A percentile compares a stretch with the other conserved stretches of the same genome.
phyloP scores from a whole-genome alignment of 2,797 vertebrate genomes.

The Coranthus polyacanthus region DNA sequence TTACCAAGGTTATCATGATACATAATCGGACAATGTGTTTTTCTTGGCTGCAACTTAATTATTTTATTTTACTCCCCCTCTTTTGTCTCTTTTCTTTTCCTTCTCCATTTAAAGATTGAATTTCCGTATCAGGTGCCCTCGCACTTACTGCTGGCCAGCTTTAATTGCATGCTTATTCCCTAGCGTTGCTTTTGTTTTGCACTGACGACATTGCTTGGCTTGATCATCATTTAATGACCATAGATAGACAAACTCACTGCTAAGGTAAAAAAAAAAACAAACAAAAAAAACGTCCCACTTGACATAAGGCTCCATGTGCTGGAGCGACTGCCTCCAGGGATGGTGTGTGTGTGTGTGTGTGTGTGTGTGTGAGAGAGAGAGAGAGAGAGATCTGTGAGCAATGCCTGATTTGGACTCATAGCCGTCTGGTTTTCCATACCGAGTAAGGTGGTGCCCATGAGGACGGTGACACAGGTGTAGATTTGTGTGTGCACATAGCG shows the following conservation, averaged over 20 bases:
- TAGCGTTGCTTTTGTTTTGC: conserved; percentile 47
- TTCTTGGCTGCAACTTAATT: conserved; percentile 25
- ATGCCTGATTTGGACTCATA: conserved; percentile 12
- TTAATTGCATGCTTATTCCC: conserved; percentile 61
- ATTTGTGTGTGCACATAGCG: conserved; percentile 24
- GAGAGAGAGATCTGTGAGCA: conserved; percentile 44
- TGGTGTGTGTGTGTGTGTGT: conserved; percentile 16
- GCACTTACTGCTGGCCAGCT: conserved; percentile 50
- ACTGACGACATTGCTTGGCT: conserved; percentile 52
- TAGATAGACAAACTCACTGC: conserved; percentile 39
- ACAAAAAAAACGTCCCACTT: conserved; percentile 38
- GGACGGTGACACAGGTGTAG: conserved; percentile 56
- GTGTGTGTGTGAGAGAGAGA: conserved; percentile 3
- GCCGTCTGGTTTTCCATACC: conserved; percentile 33
- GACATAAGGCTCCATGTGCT: conserved; percentile 69
- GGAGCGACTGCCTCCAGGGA: conserved; percentile 43
- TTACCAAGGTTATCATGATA: conserved; percentile 45
- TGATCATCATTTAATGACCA: conserved; percentile 71
- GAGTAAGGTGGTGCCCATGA: conserved; percentile 39
- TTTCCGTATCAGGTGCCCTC: conserved; percentile 34
- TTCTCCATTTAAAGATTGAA: conserved; percentile 43
- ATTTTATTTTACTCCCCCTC: conserved; percentile 15
- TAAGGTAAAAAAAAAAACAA: not conserved
- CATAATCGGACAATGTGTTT: conserved; percentile 38
- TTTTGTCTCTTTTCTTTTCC: not conserved